Conservation (phyloP, 1,140 invertebrate genomes). For the Trachelipus rathkii region DNA sequence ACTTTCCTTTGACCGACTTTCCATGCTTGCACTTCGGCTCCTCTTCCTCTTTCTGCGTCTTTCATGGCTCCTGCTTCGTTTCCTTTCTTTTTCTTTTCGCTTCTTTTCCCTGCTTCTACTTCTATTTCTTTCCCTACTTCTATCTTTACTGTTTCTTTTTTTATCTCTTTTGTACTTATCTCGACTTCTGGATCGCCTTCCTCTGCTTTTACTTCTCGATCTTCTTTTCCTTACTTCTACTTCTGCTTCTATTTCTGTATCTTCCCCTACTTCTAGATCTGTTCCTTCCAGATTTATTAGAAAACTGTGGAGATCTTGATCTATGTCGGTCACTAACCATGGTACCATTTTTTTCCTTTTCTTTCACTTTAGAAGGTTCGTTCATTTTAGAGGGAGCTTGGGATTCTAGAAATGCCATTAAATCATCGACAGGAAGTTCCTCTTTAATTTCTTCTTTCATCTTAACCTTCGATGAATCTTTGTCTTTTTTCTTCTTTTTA, state of each 20-base stretch:
- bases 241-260: conserved; percentile 28
- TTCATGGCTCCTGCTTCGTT: conserved; percentile 48
- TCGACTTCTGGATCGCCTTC: conserved; percentile 46
- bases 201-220: conserved; percentile 49
- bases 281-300: conserved; percentile 37
- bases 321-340: conserved; percentile 31
- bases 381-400: conserved; percentile 63
- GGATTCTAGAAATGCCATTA: conserved; percentile 85
- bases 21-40: conserved; percentile 27
- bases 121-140: conserved; percentile 48
- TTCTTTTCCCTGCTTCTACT: conserved; percentile 48
- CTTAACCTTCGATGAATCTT: conserved; percentile 48
- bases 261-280: conserved; percentile 45
- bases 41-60: conserved; percentile 48
- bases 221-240: conserved; percentile 29
- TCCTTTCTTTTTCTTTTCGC: conserved; percentile 39
- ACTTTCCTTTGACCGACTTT: conserved; percentile 44
- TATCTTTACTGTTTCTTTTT: conserved; percentile 46
- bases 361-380: conserved; percentile 21
- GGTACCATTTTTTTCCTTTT: conserved; percentile 14
- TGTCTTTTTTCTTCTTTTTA: conserved; percentile 46
- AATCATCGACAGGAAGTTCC: conserved; percentile 65
- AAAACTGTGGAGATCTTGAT: conserved; percentile 12
- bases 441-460: conserved; percentile 48
- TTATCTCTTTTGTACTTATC: conserved; percentile 49